Conservation (phyloP, 2,113 vertebrate species). For the Equus quagga region DNA sequence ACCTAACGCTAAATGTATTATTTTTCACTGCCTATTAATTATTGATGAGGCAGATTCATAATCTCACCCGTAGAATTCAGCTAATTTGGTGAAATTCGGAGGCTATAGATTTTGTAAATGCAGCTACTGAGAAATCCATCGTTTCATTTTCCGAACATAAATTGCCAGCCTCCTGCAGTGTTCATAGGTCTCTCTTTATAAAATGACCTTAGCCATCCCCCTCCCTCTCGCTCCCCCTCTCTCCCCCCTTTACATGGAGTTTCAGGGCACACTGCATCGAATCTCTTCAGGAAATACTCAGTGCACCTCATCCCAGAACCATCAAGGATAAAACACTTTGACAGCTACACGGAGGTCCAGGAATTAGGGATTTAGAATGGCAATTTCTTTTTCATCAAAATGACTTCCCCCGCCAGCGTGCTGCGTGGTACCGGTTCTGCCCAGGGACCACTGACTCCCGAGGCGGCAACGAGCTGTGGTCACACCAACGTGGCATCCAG, state of each 20-base stretch:
- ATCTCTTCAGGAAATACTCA: neutral
- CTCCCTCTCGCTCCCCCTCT: neutral
- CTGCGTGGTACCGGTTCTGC: constrained; percentile 4
- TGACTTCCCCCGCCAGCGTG: constrained; percentile 59
- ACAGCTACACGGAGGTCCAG: neutral
- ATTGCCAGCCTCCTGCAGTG: neutral
- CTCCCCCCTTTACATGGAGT: neutral
- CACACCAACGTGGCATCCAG: neutral
- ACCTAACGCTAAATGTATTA: neutral
- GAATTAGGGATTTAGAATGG: constrained; percentile 23
- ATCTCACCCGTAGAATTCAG: neutral
- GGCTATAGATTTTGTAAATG: neutral
- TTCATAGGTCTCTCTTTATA: neutral
- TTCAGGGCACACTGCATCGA: neutral
- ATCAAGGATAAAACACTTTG: neutral
- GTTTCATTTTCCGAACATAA: neutral
- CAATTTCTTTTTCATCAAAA: constrained; percentile 37
- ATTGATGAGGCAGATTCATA: neutral
- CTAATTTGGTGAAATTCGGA: neutral
- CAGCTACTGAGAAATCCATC: neutral
- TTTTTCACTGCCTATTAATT: neutral
- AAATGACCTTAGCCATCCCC: neutral
- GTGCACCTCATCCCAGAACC: neutral
- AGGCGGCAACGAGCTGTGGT: neutral
- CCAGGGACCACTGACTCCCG: constrained; percentile 42